Evolutionary conservation across 1,140 invertebrate species (phyloP).

Genomic region (Cryptotermes secundus): DNA sequence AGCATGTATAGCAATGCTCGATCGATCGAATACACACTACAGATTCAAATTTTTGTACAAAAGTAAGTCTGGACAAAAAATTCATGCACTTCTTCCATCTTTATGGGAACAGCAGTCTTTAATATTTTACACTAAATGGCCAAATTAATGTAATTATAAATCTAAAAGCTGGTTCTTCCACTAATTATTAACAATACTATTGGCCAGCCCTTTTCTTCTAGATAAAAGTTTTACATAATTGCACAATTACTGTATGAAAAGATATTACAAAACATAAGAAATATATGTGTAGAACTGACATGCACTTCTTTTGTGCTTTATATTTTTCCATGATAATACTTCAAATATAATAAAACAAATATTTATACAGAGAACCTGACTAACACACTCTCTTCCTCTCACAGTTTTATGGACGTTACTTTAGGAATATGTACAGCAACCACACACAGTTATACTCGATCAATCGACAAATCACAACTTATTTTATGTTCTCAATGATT

Average conservation of each 20-base stretch:
- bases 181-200: not conserved
- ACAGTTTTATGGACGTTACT: not conserved
- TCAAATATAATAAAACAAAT: not conserved
- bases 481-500: not conserved
- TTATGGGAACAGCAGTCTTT: not conserved
- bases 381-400: conserved; percentile 7
- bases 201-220: not conserved
- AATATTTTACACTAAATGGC: not conserved
- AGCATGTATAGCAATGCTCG: not conserved
- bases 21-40: not conserved
- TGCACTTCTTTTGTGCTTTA: not conserved
- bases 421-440: not conserved
- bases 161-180: not conserved
- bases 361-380: not conserved
- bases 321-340: not conserved
- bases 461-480: conserved; percentile 13
- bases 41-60: not conserved
- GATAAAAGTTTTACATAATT: not conserved
- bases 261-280: conserved; percentile 8
- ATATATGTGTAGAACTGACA: not conserved
- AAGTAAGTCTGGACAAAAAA: not conserved
- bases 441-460: not conserved
- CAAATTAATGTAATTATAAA: not conserved
- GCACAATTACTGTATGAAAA: not conserved
- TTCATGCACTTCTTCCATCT: not conserved